Conservation (phyloP, 2,113 vertebrate genomes). For the Ptyas mucosa region DNA sequence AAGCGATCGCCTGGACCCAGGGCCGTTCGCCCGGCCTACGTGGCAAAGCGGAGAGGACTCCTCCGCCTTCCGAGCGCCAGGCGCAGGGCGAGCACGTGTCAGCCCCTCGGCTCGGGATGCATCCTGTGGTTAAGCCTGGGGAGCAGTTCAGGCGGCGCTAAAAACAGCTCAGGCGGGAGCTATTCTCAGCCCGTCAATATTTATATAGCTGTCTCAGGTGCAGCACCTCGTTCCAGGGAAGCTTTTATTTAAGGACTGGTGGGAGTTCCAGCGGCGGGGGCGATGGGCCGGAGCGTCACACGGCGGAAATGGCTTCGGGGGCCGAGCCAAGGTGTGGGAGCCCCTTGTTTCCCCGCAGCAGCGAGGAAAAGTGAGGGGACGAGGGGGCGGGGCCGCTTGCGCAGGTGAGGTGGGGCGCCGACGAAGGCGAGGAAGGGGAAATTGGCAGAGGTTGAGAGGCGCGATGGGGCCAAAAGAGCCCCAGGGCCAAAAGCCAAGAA, state of each 20-base stretch:
- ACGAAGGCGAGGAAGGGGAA: neutral
- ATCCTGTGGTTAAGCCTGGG: constrained; percentile 14
- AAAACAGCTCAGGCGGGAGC: constrained; percentile 59
- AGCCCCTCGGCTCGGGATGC: neutral
- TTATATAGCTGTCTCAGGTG: constrained; percentile 64
- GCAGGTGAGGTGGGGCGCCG: neutral
- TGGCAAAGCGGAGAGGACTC: constrained; percentile 40
- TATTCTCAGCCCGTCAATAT: constrained; percentile 69
- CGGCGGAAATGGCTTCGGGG: neutral
- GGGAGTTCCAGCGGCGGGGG: constrained; percentile 25
- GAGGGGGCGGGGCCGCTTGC: neutral
- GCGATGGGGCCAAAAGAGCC: neutral
- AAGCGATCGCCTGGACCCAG: neutral
- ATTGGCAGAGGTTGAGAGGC: too few relatives aligned
- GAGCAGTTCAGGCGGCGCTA: constrained; percentile 48
- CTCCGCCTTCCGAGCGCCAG: neutral
- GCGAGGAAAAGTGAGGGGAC: too few relatives aligned
- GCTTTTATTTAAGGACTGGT: constrained; percentile 45
- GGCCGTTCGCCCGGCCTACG: neutral
- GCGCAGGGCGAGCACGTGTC: constrained; percentile 6
- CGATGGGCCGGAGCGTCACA: constrained; percentile 42
- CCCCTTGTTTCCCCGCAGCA: neutral
- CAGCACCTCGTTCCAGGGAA: constrained; percentile 38
- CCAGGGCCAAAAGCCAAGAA: neutral
- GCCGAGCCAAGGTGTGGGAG: neutral